Conservation (phyloP, 2,888 invertebrate genomes). For the Alloscopus bannaensis region DNA sequence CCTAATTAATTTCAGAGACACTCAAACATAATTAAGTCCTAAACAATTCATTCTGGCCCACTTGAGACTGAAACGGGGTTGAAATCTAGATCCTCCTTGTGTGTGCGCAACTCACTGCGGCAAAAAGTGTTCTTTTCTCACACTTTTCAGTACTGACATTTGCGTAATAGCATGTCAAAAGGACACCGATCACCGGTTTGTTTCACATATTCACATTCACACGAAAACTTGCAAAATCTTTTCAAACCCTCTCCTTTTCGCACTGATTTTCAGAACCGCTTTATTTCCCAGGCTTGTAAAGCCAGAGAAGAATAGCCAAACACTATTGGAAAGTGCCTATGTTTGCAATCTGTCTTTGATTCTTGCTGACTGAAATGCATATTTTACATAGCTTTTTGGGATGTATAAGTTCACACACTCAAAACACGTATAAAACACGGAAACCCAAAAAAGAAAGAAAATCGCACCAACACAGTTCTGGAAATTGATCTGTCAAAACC, state of each 20-base stretch:
- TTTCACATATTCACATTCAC: conserved; percentile 13
- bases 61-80: no score
- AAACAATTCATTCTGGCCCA: no score
- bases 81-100: not conserved
- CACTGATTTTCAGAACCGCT: not conserved
- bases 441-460: conserved; percentile 7
- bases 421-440: not conserved
- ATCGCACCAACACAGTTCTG: conserved; percentile 32
- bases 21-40: no score
- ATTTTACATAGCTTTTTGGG: not conserved
- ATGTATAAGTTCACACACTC: not conserved
- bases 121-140: not conserved
- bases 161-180: conserved; percentile 3
- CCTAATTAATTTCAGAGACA: no score
- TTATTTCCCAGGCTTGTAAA: no score
- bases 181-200: conserved; percentile 23
- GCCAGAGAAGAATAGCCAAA: no score
- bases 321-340: not conserved
- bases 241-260: not conserved
- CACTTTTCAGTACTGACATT: conserved; percentile 6
- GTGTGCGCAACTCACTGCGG: not conserved
- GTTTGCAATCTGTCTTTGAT: not conserved
- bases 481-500: conserved; percentile 54
- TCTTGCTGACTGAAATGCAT: conserved; percentile 10
- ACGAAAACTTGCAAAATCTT: no score